Conservation (phyloP, 2,797 vertebrate genomes). For the Myiotriccus ornatus region DNA sequence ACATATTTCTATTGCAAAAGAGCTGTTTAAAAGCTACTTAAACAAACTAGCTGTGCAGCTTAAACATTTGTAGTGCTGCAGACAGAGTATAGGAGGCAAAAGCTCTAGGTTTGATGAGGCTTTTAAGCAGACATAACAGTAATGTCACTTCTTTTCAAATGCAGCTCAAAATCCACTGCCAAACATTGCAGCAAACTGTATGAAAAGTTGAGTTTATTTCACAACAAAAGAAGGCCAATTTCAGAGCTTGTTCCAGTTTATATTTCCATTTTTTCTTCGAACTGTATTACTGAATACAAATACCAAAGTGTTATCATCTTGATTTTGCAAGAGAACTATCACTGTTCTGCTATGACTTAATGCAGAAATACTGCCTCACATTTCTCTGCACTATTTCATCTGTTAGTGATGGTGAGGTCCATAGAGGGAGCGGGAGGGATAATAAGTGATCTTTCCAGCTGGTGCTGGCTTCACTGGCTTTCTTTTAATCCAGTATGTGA, state of each 20-base stretch:
- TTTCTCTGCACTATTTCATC: not conserved
- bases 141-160: slow-evolving; percentile 34
- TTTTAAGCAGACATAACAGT: not conserved
- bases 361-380: not conserved
- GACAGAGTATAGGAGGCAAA: not conserved
- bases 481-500: not conserved
- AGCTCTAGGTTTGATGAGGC: slow-evolving; percentile 15
- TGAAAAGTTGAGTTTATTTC: not conserved
- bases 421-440: not conserved
- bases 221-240: slow-evolving; percentile 33
- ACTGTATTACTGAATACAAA: not conserved
- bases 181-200: slow-evolving; percentile 34
- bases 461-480: not conserved
- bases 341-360: not conserved
- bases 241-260: not conserved
- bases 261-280: slow-evolving; percentile 3
- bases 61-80: not conserved
- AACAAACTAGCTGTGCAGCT: slow-evolving; percentile 1
- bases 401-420: not conserved
- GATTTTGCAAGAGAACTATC: not conserved
- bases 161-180: slow-evolving; percentile 31
- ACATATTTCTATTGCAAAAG: not conserved
- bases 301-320: not conserved
- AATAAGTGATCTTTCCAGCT: not conserved
- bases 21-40: slow-evolving; percentile 45